phyloP scores from a whole-genome alignment of 2,888 invertebrate species.

The Tinea trinotella region DNA sequence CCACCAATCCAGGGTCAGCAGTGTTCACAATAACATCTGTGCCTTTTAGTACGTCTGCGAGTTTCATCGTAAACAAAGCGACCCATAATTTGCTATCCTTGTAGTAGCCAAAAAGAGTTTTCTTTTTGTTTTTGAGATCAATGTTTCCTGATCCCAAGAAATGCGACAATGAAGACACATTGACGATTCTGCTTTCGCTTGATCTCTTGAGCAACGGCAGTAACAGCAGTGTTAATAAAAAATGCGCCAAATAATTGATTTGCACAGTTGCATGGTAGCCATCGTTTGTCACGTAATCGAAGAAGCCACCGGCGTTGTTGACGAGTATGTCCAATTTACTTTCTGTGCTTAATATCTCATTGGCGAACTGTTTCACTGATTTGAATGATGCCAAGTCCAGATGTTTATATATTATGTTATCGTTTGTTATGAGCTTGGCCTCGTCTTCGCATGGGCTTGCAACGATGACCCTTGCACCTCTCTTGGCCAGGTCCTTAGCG shows the following conservation, averaged over 20 bases:
- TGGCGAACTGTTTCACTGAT: conserved; percentile 86
- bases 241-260: conserved; percentile 94
- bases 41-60: conserved; percentile 75
- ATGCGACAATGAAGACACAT: conserved; percentile 86
- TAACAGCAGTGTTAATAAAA: conserved; percentile 89
- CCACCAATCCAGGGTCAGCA: conserved; percentile 88
- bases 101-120: conserved; percentile 41
- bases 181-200: conserved; percentile 80
- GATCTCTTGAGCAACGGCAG: conserved; percentile 82
- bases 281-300: conserved; percentile 75
- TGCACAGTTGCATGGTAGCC: conserved; percentile 91
- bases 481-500: conserved; percentile 48
- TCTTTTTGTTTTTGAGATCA: conserved; percentile 30
- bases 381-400: conserved; percentile 81
- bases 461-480: conserved; percentile 55
- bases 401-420: conserved; percentile 78
- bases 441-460: conserved; percentile 55
- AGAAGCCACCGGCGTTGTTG: conserved; percentile 86
- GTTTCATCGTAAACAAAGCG: conserved; percentile 79
- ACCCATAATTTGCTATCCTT: conserved; percentile 79
- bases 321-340: conserved; percentile 83
- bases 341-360: conserved; percentile 80
- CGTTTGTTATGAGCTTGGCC: conserved; percentile 69
- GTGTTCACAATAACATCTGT: conserved; percentile 82
- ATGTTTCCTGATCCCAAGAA: conserved; percentile 76